These are phyloP conservation scores for Urocitellus parryii DNA, from an alignment of 2,113 vertebrate species.

Conservation along the genomic window DNA sequence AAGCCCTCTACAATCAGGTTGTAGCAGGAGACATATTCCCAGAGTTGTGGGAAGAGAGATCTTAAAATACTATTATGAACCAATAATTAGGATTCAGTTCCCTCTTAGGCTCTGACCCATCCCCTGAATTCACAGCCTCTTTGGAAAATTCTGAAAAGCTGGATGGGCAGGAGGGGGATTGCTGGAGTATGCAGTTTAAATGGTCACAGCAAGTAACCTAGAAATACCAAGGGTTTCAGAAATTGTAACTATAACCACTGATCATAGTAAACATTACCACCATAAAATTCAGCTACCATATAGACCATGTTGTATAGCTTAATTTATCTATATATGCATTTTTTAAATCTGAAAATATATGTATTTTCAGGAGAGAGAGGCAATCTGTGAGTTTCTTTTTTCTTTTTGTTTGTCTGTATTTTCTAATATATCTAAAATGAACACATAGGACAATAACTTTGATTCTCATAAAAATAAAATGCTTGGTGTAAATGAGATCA, in stretches of 20 bases:
- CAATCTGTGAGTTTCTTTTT: not conserved
- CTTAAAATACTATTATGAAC: slow-evolving; percentile 21
- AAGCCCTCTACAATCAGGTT: not conserved
- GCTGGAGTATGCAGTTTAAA: not conserved
- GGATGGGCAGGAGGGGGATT: not conserved
- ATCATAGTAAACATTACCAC: not conserved
- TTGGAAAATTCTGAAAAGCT: not conserved
- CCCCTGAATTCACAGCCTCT: not conserved
- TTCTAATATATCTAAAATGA: slow-evolving; percentile 56
- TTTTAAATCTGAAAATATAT: not conserved
- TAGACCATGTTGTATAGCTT: not conserved
- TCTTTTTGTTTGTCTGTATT: not conserved
- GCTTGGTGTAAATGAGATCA: not conserved
- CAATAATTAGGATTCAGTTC: not conserved
- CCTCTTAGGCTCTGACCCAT: not conserved
- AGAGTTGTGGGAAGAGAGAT: slow-evolving; percentile 36
- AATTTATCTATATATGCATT: not conserved
- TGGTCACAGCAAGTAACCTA: not conserved
- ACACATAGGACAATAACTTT: not conserved
- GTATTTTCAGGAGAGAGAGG: not conserved
- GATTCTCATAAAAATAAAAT: slow-evolving; percentile 34
- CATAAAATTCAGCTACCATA: not conserved
- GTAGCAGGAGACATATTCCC: not conserved
- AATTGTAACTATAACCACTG: not conserved
- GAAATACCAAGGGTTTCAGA: not conserved